Evolutionary conservation across 2,797 vertebrate species (phyloP).

Genomic region (Ptychobarbus kaznakovi): DNA sequence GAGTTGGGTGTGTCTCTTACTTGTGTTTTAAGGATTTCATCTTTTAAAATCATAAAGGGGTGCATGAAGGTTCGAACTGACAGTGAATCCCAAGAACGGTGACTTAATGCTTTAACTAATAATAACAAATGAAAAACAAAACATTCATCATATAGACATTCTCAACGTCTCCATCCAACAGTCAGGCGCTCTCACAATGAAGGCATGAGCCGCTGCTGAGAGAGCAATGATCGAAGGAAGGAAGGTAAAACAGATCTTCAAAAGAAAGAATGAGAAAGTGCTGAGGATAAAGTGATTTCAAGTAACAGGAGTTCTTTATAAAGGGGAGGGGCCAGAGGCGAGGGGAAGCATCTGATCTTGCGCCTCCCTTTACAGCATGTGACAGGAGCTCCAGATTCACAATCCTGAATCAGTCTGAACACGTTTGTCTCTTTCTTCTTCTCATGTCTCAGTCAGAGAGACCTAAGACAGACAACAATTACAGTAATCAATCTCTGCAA

Average conservation of each 20-base stretch:
- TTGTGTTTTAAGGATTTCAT: background rate
- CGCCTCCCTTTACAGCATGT: conserved; percentile 75
- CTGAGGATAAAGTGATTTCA: conserved; percentile 85
- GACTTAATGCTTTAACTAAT: conserved; percentile 53
- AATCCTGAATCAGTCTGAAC: conserved; percentile 82
- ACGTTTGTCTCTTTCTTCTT: conserved; percentile 79
- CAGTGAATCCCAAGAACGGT: background rate
- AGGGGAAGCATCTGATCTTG: conserved; percentile 70
- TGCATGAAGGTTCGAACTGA: background rate
- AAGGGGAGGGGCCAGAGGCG: conserved; percentile 50
- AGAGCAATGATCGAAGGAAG: conserved; percentile 59
- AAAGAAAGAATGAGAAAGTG: conserved; percentile 77
- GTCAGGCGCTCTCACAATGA: conserved; percentile 9
- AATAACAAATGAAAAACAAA: conserved; percentile 12
- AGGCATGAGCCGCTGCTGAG: background rate
- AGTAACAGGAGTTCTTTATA: conserved; percentile 75
- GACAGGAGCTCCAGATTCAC: conserved; percentile 83
- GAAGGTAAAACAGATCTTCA: conserved; percentile 25
- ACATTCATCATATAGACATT: conserved; percentile 36
- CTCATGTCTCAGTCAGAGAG: conserved; percentile 80
- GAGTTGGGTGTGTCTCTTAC: background rate
- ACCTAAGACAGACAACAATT: conserved; percentile 73
- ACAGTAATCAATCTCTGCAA: background rate
- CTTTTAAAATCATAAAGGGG: background rate
- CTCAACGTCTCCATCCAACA: conserved; percentile 8